Evolutionary conservation across 2,113 vertebrate genomes (phyloP).

Genomic region (Ploceus nigricollis): DNA sequence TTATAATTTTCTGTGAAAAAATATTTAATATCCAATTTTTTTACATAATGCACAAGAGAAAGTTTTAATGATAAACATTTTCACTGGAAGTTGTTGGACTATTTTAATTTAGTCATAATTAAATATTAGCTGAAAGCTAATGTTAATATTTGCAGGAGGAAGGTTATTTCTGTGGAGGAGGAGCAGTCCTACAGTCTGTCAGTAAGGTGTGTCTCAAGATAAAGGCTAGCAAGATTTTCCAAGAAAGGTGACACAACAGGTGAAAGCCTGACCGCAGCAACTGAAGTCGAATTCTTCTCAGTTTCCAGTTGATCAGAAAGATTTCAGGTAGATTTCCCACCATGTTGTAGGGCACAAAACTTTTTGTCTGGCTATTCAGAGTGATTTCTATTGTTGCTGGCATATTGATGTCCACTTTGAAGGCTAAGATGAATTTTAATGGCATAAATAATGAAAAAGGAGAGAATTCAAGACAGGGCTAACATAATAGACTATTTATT

Average conservation of each 20-base stretch:
- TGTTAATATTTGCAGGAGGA: not conserved
- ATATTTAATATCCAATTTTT: not conserved
- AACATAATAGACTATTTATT: not conserved
- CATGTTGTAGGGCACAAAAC: not conserved
- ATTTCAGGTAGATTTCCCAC: not conserved
- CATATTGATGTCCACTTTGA: not conserved
- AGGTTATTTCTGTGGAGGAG: not conserved
- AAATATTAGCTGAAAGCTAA: not conserved
- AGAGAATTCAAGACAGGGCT: not conserved
- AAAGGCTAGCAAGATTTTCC: not conserved
- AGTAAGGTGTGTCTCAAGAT: not conserved
- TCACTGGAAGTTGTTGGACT: not conserved
- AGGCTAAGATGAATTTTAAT: not conserved
- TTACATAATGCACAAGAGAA: not conserved
- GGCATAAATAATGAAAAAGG: not conserved
- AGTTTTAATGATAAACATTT: not conserved
- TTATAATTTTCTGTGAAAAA: not conserved
- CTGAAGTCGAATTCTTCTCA: not conserved
- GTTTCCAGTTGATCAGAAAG: not conserved
- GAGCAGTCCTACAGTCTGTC: not conserved
- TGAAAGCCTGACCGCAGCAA: not conserved
- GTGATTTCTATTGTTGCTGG: not conserved
- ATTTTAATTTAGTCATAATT: not conserved
- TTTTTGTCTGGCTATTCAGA: not conserved
- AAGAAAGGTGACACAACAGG: not conserved